Percentiles rank a stretch among this genome's conserved stretches.
Evolutionary conservation across 2,888 invertebrate species (phyloP).

Genomic region (Hymenopus coronatus): DNA sequence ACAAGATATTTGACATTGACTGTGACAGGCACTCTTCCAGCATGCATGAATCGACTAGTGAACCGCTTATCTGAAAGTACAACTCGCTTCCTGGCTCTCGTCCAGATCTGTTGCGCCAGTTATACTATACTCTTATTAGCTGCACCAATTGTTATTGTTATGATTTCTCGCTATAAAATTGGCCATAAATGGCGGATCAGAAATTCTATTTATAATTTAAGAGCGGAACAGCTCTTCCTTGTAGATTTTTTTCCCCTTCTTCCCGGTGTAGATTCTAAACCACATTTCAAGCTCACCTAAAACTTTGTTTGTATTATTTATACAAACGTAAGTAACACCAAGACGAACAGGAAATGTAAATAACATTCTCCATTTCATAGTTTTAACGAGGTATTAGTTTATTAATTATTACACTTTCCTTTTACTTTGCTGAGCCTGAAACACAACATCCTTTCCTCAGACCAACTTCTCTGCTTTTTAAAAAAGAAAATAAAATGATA

Average conservation of each 20-base stretch:
- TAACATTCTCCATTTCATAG: background rate
- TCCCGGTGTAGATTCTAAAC: background rate
- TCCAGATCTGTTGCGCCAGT: too few species aligned
- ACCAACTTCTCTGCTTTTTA: background rate
- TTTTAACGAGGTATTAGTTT: conserved; percentile 16
- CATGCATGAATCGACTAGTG: too few species aligned
- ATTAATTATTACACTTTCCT: background rate
- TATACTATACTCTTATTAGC: too few species aligned
- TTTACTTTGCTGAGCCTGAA: background rate
- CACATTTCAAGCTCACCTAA: background rate
- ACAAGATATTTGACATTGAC: too few species aligned
- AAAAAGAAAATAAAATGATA: background rate
- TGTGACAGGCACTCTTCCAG: too few species aligned
- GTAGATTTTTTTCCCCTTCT: background rate
- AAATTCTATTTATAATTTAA: background rate
- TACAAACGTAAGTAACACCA: background rate
- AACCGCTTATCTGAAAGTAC: too few species aligned
- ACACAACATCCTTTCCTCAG: background rate
- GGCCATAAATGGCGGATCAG: too few species aligned
- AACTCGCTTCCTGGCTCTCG: too few species aligned
- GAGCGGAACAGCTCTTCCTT: background rate
- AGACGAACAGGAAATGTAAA: background rate
- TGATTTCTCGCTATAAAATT: too few species aligned
- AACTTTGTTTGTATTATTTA: background rate
- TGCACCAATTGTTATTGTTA: too few species aligned